Conservation (phyloP, 2,797 vertebrate species). For the Dipus sagitta region DNA sequence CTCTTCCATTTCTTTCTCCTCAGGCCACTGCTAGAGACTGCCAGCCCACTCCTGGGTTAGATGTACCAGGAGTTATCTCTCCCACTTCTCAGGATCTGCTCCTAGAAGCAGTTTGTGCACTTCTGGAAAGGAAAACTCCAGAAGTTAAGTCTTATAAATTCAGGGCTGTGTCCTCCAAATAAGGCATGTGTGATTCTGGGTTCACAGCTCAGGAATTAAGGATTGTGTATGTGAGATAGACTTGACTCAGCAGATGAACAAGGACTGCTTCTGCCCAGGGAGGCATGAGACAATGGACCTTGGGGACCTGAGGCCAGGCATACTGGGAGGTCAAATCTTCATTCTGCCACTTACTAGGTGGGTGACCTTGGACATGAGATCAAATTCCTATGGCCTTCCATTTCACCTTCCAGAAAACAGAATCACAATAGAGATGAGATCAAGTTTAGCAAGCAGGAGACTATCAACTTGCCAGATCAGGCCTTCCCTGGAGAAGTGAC, state of each 20-base stretch:
- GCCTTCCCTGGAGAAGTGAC: neutral
- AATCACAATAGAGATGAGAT: neutral
- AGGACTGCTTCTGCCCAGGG: neutral
- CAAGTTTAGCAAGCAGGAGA: neutral
- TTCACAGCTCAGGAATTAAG: neutral
- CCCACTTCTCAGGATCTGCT: too few species aligned
- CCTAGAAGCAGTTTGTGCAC: too few species aligned
- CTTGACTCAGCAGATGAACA: neutral
- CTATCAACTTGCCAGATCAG: neutral
- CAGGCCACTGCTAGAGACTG: too few species aligned
- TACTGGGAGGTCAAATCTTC: neutral
- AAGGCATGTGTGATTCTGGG: too few species aligned
- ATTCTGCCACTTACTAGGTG: neutral
- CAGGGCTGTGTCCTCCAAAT: too few species aligned
- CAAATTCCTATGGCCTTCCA: fast-evolving
- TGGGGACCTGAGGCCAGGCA: neutral
- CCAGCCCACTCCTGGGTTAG: too few species aligned
- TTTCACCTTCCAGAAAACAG: neutral
- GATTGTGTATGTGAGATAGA: neutral
- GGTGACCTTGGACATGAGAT: neutral
- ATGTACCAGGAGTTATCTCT: too few species aligned
- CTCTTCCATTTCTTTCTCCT: too few species aligned
- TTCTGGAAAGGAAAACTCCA: too few species aligned
- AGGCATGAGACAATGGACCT: neutral
- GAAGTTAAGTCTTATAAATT: too few species aligned